A percentile compares a stretch with the other conserved stretches of the same genome.
These are phyloP conservation scores for Aporophyla nigra DNA, from an alignment of 2,888 invertebrate species.

Conservation along the genomic window DNA sequence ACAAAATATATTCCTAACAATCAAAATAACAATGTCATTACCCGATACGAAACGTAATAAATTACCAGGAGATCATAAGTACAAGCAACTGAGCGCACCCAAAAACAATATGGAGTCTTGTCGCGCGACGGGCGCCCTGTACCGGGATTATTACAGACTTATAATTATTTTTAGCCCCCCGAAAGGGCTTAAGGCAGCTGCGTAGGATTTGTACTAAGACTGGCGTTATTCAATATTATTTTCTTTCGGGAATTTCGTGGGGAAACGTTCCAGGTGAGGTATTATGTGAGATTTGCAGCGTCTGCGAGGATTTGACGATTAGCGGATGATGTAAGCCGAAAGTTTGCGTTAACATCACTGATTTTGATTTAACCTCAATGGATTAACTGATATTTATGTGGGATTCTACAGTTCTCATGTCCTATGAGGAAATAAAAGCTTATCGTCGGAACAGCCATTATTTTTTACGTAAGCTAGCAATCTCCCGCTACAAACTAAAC, in stretches of 20 bases:
- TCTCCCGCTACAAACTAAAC: slow-evolving; percentile 59
- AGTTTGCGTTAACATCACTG: slow-evolving; percentile 51
- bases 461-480: slow-evolving; percentile 48
- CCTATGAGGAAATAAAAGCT: slow-evolving; percentile 36
- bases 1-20: slow-evolving; percentile 56
- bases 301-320: slow-evolving; percentile 71
- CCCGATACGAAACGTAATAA: slow-evolving; percentile 60
- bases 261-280: slow-evolving; percentile 79
- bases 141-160: slow-evolving; percentile 76
- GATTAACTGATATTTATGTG: slow-evolving; percentile 42
- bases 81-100: slow-evolving; percentile 69
- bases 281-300: slow-evolving; percentile 81
- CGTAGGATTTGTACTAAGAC: slow-evolving; percentile 86
- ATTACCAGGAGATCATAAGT: slow-evolving; percentile 71
- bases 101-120: slow-evolving; percentile 76
- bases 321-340: slow-evolving; percentile 62
- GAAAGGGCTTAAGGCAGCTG: slow-evolving; percentile 86
- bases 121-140: slow-evolving; percentile 71
- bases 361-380: slow-evolving; percentile 50
- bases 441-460: slow-evolving; percentile 40
- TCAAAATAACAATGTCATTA: slow-evolving; percentile 67
- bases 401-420: slow-evolving; percentile 31
- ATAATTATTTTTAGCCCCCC: slow-evolving; percentile 84
- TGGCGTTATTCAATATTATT: slow-evolving; percentile 90
- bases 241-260: slow-evolving; percentile 75